Base-by-base conservation (phyloP, 1,140 invertebrate genomes). In the Drosophila eugracilis region DNA sequence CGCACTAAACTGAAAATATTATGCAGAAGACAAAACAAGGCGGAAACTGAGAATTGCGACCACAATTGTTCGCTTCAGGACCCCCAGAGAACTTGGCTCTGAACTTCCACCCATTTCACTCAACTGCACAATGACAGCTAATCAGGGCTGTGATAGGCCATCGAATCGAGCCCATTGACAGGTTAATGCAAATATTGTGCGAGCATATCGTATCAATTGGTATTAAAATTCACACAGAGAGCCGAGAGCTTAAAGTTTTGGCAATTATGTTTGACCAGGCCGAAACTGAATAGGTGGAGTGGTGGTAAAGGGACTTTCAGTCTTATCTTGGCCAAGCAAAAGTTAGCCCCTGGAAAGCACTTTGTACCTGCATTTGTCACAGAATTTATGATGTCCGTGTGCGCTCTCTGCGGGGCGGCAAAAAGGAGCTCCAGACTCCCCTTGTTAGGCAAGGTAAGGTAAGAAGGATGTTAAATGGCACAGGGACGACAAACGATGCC, bases 361-460 rank as follows among this genome's bases (percentile, higher is more conserved):
- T 76, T 76, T 86, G 70, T 83, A 86, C 83, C 81, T 86, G 81
- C 83, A 86, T 86, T 86, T 86, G 83, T 88, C 81, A 86, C 59
- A 83, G 65, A 71, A 88, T 88, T 86, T 83, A 86, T 86, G 78
- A 83, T 78, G 65, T 62, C 45, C 59, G 62, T 74, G 69, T 47
- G 53, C 50, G 48, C 32, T 15, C 48, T 3, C 14, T 10, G 7
- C 4, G 48, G 21, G 6, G 19, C 22, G 26, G 19, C 41, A 9
- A 7, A 30, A 15, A 12, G 3, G 9, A 5, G 14, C 32, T 7
- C 6, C 5, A 10, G 36, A 58, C 58, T 36, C 12, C 49, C 10
- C n/a, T 19, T 22, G 48, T 30, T 32, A 15, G 19, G 15, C 39
- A 39, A 32, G 9, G 9, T 28, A 28, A 9, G 26, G 9, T 5